Percentiles rank a stretch among this genome's conserved stretches.
Evolutionary conservation across 1,140 invertebrate species (phyloP).

Genomic region (Nasonia vitripennis): DNA sequence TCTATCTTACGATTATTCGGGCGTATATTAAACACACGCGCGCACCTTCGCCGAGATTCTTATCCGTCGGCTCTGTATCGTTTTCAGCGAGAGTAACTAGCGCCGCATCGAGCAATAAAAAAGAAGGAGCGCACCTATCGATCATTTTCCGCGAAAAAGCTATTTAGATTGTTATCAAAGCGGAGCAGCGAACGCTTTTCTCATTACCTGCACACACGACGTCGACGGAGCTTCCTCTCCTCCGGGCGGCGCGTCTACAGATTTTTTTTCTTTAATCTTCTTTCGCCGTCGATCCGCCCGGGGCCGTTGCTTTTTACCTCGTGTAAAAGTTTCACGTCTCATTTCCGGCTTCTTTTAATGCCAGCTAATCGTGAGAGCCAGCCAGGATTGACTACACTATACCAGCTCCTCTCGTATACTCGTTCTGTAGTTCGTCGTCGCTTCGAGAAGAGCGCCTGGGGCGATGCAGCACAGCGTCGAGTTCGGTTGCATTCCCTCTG

Average conservation of each 20-base stretch:
- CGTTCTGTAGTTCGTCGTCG: not conserved
- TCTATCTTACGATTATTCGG: not conserved
- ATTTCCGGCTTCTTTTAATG: constrained; percentile 52
- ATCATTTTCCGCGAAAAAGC: not conserved
- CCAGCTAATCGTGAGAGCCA: constrained; percentile 34
- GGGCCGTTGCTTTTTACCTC: constrained; percentile 40
- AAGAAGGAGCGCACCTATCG: not conserved
- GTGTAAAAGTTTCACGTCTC: constrained; percentile 52
- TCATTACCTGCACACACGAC: not conserved
- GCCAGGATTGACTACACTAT: constrained; percentile 19
- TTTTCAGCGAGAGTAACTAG: too few species aligned
- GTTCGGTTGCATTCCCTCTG: not conserved
- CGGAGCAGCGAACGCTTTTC: not conserved
- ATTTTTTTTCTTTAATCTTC: constrained; percentile 45
- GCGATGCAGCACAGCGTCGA: constrained; percentile 11
- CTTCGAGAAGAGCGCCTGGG: constrained; percentile 21
- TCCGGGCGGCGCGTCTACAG: not conserved
- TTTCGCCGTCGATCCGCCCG: constrained; percentile 21
- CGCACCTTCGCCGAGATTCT: too few species aligned
- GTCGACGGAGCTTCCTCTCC: not conserved
- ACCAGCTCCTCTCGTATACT: not conserved
- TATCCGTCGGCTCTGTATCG: too few species aligned
- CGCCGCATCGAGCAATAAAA: not conserved
- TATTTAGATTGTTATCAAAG: not conserved
- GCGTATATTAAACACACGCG: too few species aligned